phyloP scores from a whole-genome alignment of 1,140 invertebrate genomes.

The Maniola jurtina region DNA sequence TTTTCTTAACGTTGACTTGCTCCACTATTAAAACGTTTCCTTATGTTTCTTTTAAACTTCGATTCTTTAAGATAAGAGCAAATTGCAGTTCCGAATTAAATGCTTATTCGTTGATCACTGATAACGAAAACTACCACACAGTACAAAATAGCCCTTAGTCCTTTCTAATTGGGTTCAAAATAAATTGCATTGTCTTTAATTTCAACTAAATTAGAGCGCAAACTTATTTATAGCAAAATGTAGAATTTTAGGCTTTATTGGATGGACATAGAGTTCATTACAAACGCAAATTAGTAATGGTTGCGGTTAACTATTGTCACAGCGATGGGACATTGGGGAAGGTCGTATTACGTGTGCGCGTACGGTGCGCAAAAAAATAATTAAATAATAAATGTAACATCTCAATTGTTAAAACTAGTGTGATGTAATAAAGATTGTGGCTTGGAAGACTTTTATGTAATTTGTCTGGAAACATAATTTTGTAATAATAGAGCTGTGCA shows the following conservation, averaged over 20 bases:
- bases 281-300: neutral
- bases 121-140: neutral
- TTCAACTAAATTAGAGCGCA: neutral
- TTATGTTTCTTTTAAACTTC: neutral
- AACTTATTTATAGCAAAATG: neutral
- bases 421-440: conserved; percentile 1
- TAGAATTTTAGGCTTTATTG: conserved; percentile 11
- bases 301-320: conserved; percentile 40
- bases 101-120: conserved; percentile 1
- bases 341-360: conserved; percentile 38
- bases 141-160: no score
- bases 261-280: conserved; percentile 2
- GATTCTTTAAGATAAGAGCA: neutral
- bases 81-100: conserved; percentile 12
- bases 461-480: neutral
- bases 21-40: neutral
- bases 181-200: no score
- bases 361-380: conserved; percentile 37
- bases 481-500: neutral
- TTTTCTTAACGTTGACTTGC: neutral
- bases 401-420: neutral
- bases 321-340: conserved; percentile 47
- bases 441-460: neutral
- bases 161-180: no score
- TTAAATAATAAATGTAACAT: conserved; percentile 13